These are phyloP conservation scores for Octodonta nipae DNA, from an alignment of 2,888 invertebrate species.

Conservation along the genomic window DNA sequence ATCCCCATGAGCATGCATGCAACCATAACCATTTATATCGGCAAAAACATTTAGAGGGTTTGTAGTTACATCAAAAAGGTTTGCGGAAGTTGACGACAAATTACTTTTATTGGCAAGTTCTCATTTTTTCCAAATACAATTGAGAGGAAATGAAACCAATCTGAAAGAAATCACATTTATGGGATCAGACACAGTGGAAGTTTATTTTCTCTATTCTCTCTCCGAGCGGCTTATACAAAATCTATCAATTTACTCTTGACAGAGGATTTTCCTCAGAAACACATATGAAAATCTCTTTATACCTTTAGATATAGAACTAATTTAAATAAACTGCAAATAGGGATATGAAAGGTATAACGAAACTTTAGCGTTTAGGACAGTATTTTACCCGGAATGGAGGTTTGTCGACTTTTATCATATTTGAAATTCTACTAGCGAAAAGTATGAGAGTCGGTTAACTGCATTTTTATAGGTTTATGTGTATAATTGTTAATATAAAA, in stretches of 20 bases:
- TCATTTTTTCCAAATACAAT: too few species aligned
- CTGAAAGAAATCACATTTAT: too few species aligned
- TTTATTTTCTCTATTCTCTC: too few species aligned
- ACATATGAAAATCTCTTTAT: conserved; percentile 24
- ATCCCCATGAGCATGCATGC: too few species aligned
- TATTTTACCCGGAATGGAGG: conserved; percentile 10
- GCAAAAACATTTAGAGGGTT: too few species aligned
- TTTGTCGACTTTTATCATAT: conserved; percentile 8
- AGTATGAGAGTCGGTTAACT: conserved; percentile 7
- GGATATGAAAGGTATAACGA: conserved; percentile 24
- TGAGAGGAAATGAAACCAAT: too few species aligned
- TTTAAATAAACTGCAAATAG: conserved; percentile 35
- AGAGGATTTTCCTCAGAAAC: conserved; percentile 6
- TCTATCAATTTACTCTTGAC: conserved; percentile 7
- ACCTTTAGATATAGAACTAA: conserved; percentile 25
- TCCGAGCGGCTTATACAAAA: conserved; percentile 3
- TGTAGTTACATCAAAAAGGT: too few species aligned
- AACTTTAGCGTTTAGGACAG: conserved; percentile 14
- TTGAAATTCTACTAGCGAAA: conserved; percentile 9
- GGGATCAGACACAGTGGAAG: too few species aligned
- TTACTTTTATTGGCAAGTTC: too few species aligned
- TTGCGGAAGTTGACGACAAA: too few species aligned
- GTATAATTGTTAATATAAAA: conserved; percentile 8
- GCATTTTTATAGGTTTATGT: conserved; percentile 10
- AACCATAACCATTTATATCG: too few species aligned